These are phyloP conservation scores for Parelbella ahira DNA, from an alignment of 2,888 invertebrate species.

Conservation along the genomic window DNA sequence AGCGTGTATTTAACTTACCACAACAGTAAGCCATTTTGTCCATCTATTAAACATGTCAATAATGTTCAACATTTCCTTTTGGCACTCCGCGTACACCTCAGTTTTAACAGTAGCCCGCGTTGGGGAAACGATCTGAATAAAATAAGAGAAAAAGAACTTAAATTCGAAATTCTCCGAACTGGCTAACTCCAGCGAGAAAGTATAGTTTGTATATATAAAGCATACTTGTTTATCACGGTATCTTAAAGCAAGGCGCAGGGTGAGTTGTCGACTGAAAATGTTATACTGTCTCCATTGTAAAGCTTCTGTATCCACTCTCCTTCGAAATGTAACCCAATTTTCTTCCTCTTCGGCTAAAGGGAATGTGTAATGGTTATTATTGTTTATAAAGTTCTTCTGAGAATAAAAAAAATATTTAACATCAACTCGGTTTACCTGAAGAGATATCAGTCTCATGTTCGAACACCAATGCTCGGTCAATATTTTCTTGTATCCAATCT, in stretches of 20 bases:
- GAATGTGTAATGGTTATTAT: too few relatives aligned
- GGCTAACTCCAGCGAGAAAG: too few relatives aligned
- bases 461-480: conserved; percentile 47
- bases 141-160: conserved; percentile 1
- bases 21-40: conserved; percentile 62
- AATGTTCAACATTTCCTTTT: conserved; percentile 58
- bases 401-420: too few relatives aligned
- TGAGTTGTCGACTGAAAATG: conserved; percentile 56
- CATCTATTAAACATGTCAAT: conserved; percentile 62
- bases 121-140: conserved; percentile 56
- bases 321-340: conserved; percentile 50
- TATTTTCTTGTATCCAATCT: conserved; percentile 63
- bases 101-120: conserved; percentile 51
- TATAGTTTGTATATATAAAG: too few relatives aligned
- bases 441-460: conserved; percentile 30
- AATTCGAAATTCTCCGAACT: too few relatives aligned
- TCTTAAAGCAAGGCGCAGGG: conserved; percentile 48
- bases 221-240: conserved; percentile 58
- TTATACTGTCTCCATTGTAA: conserved; percentile 70
- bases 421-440: too few relatives aligned
- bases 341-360: conserved; percentile 37
- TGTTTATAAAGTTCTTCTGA: too few relatives aligned
- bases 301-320: conserved; percentile 52
- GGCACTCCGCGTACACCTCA: conserved; percentile 47
- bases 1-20: conserved; percentile 52